Percentiles rank a stretch among this genome's conserved stretches.
Conservation (phyloP, 2,797 vertebrate species). For the Danio choprae region DNA sequence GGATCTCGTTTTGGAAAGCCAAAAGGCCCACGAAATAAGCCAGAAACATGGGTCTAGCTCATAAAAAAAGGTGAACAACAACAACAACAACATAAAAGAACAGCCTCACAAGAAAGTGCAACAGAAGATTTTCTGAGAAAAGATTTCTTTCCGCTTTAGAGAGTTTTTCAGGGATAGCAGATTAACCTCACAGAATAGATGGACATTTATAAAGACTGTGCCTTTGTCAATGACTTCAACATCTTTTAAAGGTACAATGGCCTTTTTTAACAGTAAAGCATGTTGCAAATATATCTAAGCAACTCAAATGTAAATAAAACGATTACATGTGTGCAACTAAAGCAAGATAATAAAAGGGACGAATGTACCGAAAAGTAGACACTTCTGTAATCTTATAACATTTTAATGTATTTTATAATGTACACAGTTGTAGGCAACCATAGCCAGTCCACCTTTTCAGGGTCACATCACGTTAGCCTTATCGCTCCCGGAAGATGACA, state of each 20-base stretch:
- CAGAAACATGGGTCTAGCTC: slow-evolving; percentile 74
- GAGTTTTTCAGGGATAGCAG: not conserved
- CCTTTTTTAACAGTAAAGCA: not conserved
- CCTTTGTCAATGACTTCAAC: not conserved
- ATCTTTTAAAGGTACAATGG: not conserved
- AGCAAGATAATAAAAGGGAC: not conserved
- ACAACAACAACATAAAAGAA: not conserved
- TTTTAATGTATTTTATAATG: slow-evolving; percentile 19
- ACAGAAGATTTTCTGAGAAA: not conserved
- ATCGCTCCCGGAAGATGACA: not conserved
- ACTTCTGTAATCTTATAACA: not conserved
- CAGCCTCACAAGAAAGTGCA: not conserved
- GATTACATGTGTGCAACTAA: not conserved
- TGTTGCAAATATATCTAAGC: not conserved
- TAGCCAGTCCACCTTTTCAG: not conserved
- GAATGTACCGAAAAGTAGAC: slow-evolving; percentile 1
- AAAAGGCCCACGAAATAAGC: slow-evolving; percentile 79
- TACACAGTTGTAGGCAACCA: not conserved
- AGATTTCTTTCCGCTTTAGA: not conserved
- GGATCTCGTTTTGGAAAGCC: slow-evolving; percentile 79
- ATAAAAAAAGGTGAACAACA: not conserved
- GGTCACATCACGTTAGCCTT: not conserved
- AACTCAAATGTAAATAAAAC: slow-evolving; percentile 13
- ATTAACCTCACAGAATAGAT: slow-evolving; percentile 6
- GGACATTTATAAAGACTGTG: not conserved